Evolutionary conservation across 2,113 vertebrate genomes (phyloP).

Genomic region (Bufo bufo): DNA sequence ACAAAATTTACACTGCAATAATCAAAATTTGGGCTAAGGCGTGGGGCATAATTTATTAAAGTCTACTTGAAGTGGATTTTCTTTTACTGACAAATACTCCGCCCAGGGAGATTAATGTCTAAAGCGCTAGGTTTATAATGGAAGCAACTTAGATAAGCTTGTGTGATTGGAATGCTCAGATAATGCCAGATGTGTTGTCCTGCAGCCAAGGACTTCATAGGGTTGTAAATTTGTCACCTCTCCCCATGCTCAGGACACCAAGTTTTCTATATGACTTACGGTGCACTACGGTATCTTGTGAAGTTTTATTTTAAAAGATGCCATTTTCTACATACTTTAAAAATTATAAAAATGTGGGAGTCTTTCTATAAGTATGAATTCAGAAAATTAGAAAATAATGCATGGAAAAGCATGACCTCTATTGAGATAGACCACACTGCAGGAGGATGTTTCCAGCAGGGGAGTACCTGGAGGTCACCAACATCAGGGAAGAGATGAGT

Average conservation of each 20-base stretch:
- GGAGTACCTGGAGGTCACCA: background rate
- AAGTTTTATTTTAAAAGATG: background rate
- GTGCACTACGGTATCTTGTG: background rate
- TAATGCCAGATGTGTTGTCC: conserved; percentile 30
- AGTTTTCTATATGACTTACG: background rate
- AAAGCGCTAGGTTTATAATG: conserved; percentile 11
- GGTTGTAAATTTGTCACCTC: conserved; percentile 39
- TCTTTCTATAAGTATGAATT: no score
- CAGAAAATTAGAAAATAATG: background rate
- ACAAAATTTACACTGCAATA: conserved; percentile 31
- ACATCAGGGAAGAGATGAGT: no score
- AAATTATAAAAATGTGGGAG: background rate
- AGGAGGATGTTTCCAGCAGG: no score
- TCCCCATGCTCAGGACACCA: background rate
- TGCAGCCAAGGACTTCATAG: conserved; percentile 5
- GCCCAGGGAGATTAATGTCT: conserved; percentile 40
- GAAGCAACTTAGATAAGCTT: conserved; percentile 24
- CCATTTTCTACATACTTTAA: background rate
- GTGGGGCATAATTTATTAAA: conserved; percentile 19
- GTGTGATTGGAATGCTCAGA: conserved; percentile 26
- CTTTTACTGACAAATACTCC: conserved; percentile 15
- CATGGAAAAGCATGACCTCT: background rate
- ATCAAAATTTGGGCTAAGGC: background rate
- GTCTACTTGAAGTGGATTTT: conserved; percentile 14
- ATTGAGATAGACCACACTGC: background rate